Evolutionary conservation across 2,888 invertebrate species (phyloP).

Genomic region (Noctuana brunneofusca): DNA sequence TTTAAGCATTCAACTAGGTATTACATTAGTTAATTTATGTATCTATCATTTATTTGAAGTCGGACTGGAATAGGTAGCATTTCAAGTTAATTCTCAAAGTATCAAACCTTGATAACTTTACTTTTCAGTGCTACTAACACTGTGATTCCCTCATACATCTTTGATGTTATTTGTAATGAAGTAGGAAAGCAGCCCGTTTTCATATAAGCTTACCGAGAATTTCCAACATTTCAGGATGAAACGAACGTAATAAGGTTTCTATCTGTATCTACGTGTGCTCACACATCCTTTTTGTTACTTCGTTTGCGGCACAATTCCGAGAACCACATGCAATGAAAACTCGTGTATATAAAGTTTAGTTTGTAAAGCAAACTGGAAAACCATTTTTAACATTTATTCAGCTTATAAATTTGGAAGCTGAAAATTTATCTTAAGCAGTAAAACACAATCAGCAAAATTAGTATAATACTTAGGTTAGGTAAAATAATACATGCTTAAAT

Average conservation of each 20-base stretch:
- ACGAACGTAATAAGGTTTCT: constrained; percentile 14
- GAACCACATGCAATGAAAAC: not conserved
- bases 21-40: no score
- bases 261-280: constrained; percentile 1
- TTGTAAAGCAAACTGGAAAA: not conserved
- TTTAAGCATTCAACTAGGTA: no score
- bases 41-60: no score
- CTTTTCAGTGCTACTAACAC: not conserved
- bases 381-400: no score
- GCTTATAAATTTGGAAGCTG: no score
- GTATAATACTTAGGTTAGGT: no score
- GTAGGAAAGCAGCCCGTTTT: constrained; percentile 1
- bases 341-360: not conserved
- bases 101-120: not conserved
- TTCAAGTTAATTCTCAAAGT: no score
- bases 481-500: no score
- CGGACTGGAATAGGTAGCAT: no score
- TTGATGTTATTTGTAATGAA: constrained; percentile 7
- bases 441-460: no score
- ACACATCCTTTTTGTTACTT: not conserved
- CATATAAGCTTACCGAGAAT: constrained; percentile 11
- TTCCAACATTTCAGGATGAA: constrained; percentile 18
- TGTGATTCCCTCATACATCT: not conserved
- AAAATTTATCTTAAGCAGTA: no score
- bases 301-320: not conserved